phyloP scores from a whole-genome alignment of 1,140 invertebrate genomes.

The Pseudobourletiella spinata region DNA sequence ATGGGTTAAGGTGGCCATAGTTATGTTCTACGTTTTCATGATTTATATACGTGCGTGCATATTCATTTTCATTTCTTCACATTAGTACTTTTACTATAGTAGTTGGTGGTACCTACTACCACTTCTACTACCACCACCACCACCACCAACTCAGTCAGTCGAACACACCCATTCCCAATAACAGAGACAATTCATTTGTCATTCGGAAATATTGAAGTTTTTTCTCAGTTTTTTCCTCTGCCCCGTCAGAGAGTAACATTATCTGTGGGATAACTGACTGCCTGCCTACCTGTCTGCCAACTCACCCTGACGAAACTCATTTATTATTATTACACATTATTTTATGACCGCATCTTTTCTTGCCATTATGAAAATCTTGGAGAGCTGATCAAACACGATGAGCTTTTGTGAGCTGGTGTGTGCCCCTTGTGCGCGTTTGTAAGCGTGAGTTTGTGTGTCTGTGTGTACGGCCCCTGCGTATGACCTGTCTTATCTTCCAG shows the following conservation, averaged over 20 bases:
- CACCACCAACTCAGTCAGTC: too few relatives aligned
- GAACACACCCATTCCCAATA: slow-evolving; percentile 32
- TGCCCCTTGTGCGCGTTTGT: too few relatives aligned
- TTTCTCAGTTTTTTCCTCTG: not conserved
- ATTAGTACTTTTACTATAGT: too few relatives aligned
- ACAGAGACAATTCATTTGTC: slow-evolving; percentile 34
- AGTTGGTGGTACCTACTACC: too few relatives aligned
- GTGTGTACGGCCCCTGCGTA: too few relatives aligned
- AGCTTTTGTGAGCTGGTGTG: not conserved
- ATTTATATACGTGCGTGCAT: too few relatives aligned
- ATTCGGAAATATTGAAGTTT: slow-evolving; percentile 27
- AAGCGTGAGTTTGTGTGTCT: too few relatives aligned
- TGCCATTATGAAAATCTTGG: slow-evolving; percentile 1
- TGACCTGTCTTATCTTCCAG: not conserved
- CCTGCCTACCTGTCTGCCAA: not conserved
- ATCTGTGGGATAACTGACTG: too few relatives aligned
- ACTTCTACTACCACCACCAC: too few relatives aligned
- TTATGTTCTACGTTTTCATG: too few relatives aligned
- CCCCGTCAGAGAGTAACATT: not conserved
- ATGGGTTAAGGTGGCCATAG: too few relatives aligned
- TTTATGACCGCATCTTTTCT: slow-evolving; percentile 4
- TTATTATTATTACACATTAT: slow-evolving; percentile 12
- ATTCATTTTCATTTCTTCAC: too few relatives aligned
- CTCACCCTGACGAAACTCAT: slow-evolving; percentile 6
- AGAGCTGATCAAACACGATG: not conserved